Evolutionary conservation across 2,888 invertebrate species (phyloP), one percentile per base, ranked within the genome.

Genomic region (Heliconius ismenius): DNA sequence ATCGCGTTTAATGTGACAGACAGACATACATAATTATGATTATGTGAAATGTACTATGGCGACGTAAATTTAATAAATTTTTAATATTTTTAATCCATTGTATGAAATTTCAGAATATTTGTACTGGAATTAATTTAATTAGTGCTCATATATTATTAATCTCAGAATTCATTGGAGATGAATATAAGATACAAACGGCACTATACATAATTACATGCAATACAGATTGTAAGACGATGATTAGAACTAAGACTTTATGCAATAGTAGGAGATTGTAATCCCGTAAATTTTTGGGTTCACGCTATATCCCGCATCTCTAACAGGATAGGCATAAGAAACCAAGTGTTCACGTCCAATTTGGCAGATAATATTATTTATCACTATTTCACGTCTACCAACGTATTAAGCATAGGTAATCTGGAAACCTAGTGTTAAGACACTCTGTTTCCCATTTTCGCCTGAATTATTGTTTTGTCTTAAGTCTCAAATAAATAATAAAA

Each of bases 111-210:
- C 21, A 32, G 18, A 39, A 39, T 36, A 13, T 39, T 13, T 65
- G 13, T 39, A 39, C 65, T 65, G 39, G 0, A 65, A 39, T 39
- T 39, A 67, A 67, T 36, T 67, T 67, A 39, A 67, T 39, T 67
- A 39, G 39, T 24, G 39, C 39, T 67, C 24, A 39, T 67, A 67
- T 15, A 67, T 15, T 67, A 67, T 67, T 39, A 43, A 67, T 67
- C 39, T 24, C 18, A 39, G 24, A 15, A 39, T 39, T 36, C 15
- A 43, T 67, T 67, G 24, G 7, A 24, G 15, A 67, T 39, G 36
- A 39, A 1, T 24, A 24, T 39, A 1, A 67, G 39, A 67, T 39
- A 43, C 39, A 43, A 39, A 24, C 24, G 3, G 21, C 9, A 9
- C 32, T 63, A 28, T 63, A 63, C 7, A 28, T 32, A 32, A 4